Percentiles rank a stretch among this genome's conserved stretches.
Conservation (phyloP, 2,113 vertebrate species). For the Rynchops niger region DNA sequence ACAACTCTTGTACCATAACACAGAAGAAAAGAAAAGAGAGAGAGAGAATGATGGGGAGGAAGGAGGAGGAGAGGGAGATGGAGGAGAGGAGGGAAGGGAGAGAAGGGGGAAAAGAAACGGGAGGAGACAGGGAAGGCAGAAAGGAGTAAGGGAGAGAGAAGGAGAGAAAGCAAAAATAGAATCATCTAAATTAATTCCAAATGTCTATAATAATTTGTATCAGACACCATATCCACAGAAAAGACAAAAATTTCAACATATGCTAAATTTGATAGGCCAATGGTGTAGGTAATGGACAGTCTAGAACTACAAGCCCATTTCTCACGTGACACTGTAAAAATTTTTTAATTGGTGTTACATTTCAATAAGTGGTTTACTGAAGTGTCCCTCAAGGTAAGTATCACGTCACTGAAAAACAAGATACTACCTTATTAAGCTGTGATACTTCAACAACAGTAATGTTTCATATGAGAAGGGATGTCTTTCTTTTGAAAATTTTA, state of each 20-base stretch:
- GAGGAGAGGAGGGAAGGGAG: not conserved
- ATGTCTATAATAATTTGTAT: not conserved
- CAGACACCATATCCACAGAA: not conserved
- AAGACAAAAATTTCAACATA: not conserved
- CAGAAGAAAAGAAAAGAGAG: not conserved
- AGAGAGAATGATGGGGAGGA: not conserved
- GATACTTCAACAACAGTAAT: not conserved
- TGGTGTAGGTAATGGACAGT: not conserved
- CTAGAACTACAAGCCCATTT: not conserved
- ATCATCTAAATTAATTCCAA: not conserved
- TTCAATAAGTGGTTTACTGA: not conserved
- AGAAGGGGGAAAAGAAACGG: not conserved
- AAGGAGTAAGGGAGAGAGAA: not conserved
- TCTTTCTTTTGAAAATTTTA: not conserved
- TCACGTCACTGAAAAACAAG: not conserved
- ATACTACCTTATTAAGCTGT: not conserved
- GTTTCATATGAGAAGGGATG: not conserved
- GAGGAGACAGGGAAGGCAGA: not conserved
- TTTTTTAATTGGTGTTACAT: not conserved
- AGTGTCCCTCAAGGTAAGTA: not conserved
- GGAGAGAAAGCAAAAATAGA: not conserved
- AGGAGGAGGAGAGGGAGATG: not conserved
- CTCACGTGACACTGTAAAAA: not conserved
- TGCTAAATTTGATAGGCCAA: not conserved
- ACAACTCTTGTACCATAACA: not conserved